Percentiles rank a stretch among this genome's conserved stretches.
Evolutionary conservation across 2,797 vertebrate species (phyloP).

Genomic region (Melopsittacus undulatus): DNA sequence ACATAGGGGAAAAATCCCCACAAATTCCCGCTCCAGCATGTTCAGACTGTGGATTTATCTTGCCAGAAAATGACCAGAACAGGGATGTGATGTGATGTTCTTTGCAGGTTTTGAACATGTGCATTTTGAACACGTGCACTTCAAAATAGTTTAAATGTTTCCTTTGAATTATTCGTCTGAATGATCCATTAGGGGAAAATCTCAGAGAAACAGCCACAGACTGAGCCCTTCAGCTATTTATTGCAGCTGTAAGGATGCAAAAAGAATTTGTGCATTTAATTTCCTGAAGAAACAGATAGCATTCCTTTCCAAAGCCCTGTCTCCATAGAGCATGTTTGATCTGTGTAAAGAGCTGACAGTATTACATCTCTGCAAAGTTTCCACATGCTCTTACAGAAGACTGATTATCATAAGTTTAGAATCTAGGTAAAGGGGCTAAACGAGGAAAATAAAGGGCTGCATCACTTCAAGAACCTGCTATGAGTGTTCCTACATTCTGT

Average conservation of each 20-base stretch:
- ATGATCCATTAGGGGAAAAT: conserved; percentile 23
- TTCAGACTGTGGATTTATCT: neutral
- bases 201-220: neutral
- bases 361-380: conserved; percentile 6
- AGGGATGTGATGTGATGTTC: neutral
- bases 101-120: conserved; percentile 6
- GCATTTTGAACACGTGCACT: conserved; percentile 5
- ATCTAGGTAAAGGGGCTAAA: conserved; percentile 25
- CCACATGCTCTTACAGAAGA: conserved; percentile 23
- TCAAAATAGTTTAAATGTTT: conserved; percentile 53
- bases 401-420: conserved; percentile 5
- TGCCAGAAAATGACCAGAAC: neutral
- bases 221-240: conserved; percentile 38
- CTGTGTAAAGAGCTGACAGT: conserved; percentile 29
- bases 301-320: conserved; percentile 49
- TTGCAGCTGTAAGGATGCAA: conserved; percentile 26
- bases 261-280: conserved; percentile 49
- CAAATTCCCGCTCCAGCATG: neutral
- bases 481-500: neutral
- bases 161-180: conserved; percentile 5
- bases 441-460: neutral
- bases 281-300: conserved; percentile 56
- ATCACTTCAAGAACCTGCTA: neutral
- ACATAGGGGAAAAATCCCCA: accelerated
- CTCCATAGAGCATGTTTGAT: conserved; percentile 41